phyloP scores from a whole-genome alignment of 2,888 invertebrate genomes.

The Cantharis flavilabris region DNA sequence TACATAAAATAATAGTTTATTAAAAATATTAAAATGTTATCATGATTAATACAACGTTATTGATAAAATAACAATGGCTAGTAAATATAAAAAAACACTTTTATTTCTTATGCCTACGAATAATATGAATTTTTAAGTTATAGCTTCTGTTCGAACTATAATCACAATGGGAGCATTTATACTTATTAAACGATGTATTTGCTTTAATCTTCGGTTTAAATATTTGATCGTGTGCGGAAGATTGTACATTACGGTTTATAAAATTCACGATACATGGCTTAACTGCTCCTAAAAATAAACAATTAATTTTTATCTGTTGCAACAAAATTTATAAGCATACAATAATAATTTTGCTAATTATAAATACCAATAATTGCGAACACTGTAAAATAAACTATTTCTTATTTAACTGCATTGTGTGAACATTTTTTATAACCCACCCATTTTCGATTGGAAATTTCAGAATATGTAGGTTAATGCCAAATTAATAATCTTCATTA shows the following conservation, averaged over 20 bases:
- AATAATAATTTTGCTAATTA: neutral
- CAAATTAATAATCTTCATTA: too few relatives aligned
- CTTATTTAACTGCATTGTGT: neutral
- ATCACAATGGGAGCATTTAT: constrained; percentile 65
- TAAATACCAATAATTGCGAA: neutral
- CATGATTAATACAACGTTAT: neutral
- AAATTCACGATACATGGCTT: neutral
- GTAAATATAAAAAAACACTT: neutral
- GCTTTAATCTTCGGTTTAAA: neutral
- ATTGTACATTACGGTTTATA: neutral
- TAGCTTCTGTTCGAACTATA: constrained; percentile 62
- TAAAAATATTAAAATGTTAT: neutral
- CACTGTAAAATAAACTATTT: neutral
- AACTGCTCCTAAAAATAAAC: neutral
- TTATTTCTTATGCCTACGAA: constrained; percentile 50
- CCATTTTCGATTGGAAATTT: neutral
- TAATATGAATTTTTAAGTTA: constrained; percentile 59
- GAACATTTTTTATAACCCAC: too few relatives aligned
- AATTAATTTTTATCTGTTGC: neutral
- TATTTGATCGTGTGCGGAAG: neutral
- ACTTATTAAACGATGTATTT: constrained; percentile 48
- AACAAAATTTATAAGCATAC: neutral
- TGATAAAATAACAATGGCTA: neutral
- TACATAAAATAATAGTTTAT: neutral
- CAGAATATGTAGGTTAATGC: neutral